A percentile compares a stretch with the other conserved stretches of the same genome.
phyloP scores from a whole-genome alignment of 2,113 vertebrate species.

The Neodon shergylaensis region DNA sequence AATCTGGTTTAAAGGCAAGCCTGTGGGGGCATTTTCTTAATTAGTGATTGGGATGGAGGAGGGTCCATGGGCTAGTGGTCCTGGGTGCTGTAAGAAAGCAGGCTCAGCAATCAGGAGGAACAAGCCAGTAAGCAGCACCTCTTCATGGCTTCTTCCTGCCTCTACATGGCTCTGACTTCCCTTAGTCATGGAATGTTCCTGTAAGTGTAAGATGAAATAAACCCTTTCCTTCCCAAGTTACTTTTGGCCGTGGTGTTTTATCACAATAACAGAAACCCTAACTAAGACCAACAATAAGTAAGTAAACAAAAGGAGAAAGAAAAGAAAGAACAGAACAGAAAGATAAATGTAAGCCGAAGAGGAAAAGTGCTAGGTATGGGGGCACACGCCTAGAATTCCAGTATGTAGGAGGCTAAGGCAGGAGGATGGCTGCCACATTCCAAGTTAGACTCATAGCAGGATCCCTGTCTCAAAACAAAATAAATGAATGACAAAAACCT shows the following conservation, averaged over 20 bases:
- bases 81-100: neutral
- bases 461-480: neutral
- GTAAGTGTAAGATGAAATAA: neutral
- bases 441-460: neutral
- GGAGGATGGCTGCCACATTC: neutral
- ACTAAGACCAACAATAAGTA: neutral
- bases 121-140: neutral
- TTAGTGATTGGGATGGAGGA: neutral
- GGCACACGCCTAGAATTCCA: neutral
- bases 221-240: neutral
- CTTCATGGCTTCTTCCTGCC: neutral
- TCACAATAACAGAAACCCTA: neutral
- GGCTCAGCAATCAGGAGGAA: neutral
- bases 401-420: neutral
- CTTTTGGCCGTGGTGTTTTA: neutral
- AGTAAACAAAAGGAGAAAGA: neutral
- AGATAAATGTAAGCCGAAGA: neutral
- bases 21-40: neutral
- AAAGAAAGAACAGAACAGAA: neutral
- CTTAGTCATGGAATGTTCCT: neutral
- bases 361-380: neutral
- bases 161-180: neutral
- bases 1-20: neutral
- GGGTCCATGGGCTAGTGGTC: neutral
- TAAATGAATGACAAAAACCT: neutral